Evolutionary conservation across 2,888 invertebrate genomes (phyloP), one percentile per base, ranked within the genome.

Genomic region (Aphodius sticticus): DNA sequence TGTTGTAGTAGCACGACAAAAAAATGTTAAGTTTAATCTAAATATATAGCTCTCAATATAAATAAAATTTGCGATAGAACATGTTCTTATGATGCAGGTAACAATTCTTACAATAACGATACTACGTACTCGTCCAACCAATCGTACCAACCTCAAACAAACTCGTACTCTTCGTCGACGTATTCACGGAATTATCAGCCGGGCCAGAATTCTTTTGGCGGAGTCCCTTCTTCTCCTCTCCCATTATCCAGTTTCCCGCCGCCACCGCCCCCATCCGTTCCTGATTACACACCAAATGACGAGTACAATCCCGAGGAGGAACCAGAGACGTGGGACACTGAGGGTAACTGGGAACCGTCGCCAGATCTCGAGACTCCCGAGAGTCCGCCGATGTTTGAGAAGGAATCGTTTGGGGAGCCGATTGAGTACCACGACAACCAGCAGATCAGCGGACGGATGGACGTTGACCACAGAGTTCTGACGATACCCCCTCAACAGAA

Each of bases 381-480:
- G 82, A 93, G 94, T 76, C 94, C 94, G 26, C 93, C 93, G 0
- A 90, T 91, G 82, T 93, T 92, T 82, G 94, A 94, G 83, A 92
- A 93, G 84, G 91, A 93, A 84, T 90, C 91, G 70, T 91, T 91
- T 79, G 89, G 88, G 14, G 91, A 91, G 84, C 91, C 92, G 3
- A 90, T 93, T 12, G 93, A 93, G 82, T 94, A 94, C 84, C 92
- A 92, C 84, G 94, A 94, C 79, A 89, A 90, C 16, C 84, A 87
- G 75, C 82, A 82, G 69, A 79, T 83, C 9, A 79, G 78, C 14
- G 85, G 85, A n/a, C 83, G 82, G 6, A 84, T 84, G 12, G 92
- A 93, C 90, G 89, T 92, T 88, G 91, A 94, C 91, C 90, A 94
- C 91, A 86, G 94, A 88, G 86, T 94, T 86, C 88, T 92, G 88